Conservation (phyloP, 1,140 invertebrate species). For the Drosophila tsacasi region DNA sequence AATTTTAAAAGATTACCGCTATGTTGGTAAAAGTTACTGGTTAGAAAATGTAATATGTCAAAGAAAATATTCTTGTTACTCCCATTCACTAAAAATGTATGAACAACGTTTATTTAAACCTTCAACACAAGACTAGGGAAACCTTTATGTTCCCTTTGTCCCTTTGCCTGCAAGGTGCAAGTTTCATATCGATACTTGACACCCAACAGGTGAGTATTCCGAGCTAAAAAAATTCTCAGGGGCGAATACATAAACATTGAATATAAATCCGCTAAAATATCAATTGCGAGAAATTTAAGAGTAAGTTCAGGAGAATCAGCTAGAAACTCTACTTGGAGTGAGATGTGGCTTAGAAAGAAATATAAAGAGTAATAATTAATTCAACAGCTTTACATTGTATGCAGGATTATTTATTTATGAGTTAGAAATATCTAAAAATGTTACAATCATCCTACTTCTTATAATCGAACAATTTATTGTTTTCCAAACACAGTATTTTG, state of each 20-base stretch:
- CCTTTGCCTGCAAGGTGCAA: neutral
- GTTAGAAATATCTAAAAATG: neutral
- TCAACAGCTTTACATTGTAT: neutral
- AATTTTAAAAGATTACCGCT: too few relatives aligned
- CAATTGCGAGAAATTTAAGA: neutral
- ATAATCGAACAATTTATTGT: neutral
- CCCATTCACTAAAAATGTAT: neutral
- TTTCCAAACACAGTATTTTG: neutral
- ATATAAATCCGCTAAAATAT: conserved; percentile 5
- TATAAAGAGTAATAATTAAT: neutral
- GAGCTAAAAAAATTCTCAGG: neutral
- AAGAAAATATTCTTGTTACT: too few relatives aligned
- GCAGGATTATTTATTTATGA: neutral
- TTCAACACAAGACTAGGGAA: neutral
- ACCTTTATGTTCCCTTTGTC: too few relatives aligned
- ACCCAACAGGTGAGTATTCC: conserved; percentile 5
- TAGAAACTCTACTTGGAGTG: neutral
- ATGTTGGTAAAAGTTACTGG: too few relatives aligned
- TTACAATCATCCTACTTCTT: neutral
- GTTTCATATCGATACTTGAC: neutral
- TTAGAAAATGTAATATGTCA: neutral
- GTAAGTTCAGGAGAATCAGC: neutral
- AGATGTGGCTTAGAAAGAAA: neutral
- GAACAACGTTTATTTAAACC: neutral
- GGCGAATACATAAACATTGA: neutral